phyloP scores from a whole-genome alignment of 2,797 vertebrate species.

The Fundulus diaphanus region DNA sequence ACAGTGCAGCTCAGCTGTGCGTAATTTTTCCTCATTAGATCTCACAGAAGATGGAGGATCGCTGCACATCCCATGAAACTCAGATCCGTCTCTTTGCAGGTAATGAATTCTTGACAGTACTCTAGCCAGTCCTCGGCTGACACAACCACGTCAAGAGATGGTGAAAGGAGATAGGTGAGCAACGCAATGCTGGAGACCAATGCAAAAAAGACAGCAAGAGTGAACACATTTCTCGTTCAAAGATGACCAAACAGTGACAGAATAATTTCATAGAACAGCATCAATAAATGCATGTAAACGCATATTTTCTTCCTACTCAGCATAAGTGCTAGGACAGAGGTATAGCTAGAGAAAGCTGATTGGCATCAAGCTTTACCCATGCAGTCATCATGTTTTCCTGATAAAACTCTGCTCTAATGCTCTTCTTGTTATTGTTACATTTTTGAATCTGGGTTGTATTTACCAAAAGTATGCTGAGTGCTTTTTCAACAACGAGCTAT shows the following conservation, averaged over 20 bases:
- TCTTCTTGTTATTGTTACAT: conserved; percentile 6
- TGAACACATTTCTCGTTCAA: conserved; percentile 38
- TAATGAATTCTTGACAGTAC: conserved; percentile 41
- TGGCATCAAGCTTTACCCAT: conserved; percentile 11
- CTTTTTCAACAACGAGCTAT: conserved; percentile 39
- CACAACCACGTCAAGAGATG: conserved; percentile 65
- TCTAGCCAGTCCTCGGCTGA: conserved; percentile 42
- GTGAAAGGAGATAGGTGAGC: conserved; percentile 60
- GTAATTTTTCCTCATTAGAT: conserved; percentile 66
- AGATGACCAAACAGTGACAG: conserved; percentile 41
- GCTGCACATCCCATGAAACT: conserved; percentile 59
- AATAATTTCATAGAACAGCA: too few species aligned
- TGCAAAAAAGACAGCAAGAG: conserved; percentile 13
- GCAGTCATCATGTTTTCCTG: neutral
- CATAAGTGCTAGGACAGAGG: conserved; percentile 31
- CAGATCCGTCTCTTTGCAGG: conserved; percentile 58
- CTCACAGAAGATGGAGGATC: conserved; percentile 51
- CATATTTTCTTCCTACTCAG: conserved; percentile 38
- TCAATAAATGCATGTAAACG: conserved; percentile 4
- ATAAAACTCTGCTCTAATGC: conserved; percentile 26
- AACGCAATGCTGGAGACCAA: conserved; percentile 49
- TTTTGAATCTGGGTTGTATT: conserved; percentile 31
- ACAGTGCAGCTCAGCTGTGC: conserved; percentile 62
- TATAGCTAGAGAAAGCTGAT: conserved; percentile 35
- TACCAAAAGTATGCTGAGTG: conserved; percentile 28